These are phyloP conservation scores for Pomatostomus ruficeps DNA, from an alignment of 2,113 vertebrate species.

Conservation along the genomic window DNA sequence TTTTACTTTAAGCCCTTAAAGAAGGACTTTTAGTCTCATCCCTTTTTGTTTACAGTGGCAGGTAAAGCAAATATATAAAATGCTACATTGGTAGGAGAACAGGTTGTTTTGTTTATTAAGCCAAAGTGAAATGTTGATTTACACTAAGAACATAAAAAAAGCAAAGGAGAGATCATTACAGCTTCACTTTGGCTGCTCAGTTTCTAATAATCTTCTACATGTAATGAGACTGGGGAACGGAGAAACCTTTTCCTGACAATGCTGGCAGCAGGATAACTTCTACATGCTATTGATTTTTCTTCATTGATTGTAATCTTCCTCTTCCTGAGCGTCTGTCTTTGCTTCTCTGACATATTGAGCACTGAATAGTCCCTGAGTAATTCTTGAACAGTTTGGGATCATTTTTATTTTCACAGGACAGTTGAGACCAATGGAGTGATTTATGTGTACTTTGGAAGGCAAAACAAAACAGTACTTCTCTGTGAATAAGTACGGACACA, in stretches of 20 bases:
- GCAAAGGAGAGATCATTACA: not conserved
- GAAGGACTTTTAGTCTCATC: not conserved
- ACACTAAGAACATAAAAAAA: constrained; percentile 43
- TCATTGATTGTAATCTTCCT: constrained; percentile 80
- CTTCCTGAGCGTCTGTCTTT: constrained; percentile 73
- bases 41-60: not conserved
- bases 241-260: constrained; percentile 54
- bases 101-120: constrained; percentile 44
- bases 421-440: constrained; percentile 76
- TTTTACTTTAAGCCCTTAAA: not conserved
- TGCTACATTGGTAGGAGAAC: not conserved
- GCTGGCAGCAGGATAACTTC: constrained; percentile 66
- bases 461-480: constrained; percentile 61
- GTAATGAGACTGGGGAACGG: constrained; percentile 59
- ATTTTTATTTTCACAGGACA: constrained; percentile 80
- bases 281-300: constrained; percentile 73
- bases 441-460: constrained; percentile 69
- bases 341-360: constrained; percentile 77
- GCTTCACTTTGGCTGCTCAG: constrained; percentile 24
- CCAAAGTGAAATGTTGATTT: constrained; percentile 60
- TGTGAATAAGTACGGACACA: constrained; percentile 40
- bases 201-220: constrained; percentile 66
- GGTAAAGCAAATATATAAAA: constrained; percentile 23
- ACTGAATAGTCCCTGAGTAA: constrained; percentile 77
- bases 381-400: constrained; percentile 76